Base-by-base conservation (phyloP, 2,113 vertebrate genomes). In the Zapus hudsonius region DNA sequence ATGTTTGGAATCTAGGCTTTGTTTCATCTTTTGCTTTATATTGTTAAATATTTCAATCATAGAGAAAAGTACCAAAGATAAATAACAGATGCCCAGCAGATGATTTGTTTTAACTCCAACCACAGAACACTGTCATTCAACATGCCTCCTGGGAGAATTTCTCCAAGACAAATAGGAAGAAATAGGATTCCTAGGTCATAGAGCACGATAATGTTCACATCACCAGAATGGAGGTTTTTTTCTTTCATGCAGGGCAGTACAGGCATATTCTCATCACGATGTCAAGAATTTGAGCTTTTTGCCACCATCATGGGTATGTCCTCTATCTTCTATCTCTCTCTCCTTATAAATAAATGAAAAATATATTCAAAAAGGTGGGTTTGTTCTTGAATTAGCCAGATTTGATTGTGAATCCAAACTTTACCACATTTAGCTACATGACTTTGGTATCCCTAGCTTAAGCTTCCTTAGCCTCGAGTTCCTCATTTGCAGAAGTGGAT, bases 31-130 rank as follows among this genome's bases (percentile, higher is more conserved):
- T 92, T 94, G 59, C 64, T 76, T 95, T 86, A 92, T n/a, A 67
- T 84, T 91, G 74, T 74, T 73, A 88, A 93, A 85, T 92, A 94
- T 90, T 90, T 93, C 57, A 44, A 63, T 85, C 66, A 90, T 33
- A 92, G 89, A 84, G 15, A 36, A 88, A 86, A 93, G 84, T 84
- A 70, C 29, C 69, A 55, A 47, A 89, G 86, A 96, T 44, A 93
- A 87, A 89, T 64, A 94, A 88, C 89, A 93, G 90, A 84, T 90
- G 89, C 73, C 86, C 95, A 69, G 78, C 52, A 90, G 44, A 93
- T 89, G 72, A 92, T 74, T 93, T 85, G 61, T 84, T 84, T 90
- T 75, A 92, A 82, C 31, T 64, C 44, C 10, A 8, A 9, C 42
- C 64, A 79, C 75, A 73, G 76, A 76, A 94, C 19, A 88, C 2